phyloP scores from a whole-genome alignment of 2,113 vertebrate species.

The Chauna torquata region DNA sequence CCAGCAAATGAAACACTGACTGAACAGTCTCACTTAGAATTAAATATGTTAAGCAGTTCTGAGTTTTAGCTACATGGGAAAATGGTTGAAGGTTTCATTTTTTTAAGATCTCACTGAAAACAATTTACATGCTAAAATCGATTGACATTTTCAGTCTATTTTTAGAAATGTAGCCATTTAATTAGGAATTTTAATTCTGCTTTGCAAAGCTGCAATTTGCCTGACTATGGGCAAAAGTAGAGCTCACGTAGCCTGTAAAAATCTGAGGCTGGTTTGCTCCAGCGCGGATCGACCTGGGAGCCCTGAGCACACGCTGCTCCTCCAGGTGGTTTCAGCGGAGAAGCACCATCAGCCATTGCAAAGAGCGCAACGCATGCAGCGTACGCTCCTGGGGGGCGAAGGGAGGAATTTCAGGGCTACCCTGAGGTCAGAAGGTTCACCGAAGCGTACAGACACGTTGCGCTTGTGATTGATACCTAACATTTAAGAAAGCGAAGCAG shows the following conservation, averaged over 20 bases:
- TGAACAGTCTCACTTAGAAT: neutral
- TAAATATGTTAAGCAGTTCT: neutral
- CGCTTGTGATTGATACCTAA: neutral
- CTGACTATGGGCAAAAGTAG: neutral
- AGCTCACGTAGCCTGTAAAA: neutral
- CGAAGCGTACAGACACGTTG: neutral
- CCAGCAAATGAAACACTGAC: neutral
- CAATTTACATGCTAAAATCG: neutral
- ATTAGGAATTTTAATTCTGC: neutral
- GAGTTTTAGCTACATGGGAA: neutral
- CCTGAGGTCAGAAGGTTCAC: neutral
- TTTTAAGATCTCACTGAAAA: neutral
- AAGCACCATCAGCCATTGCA: neutral
- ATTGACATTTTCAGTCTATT: neutral
- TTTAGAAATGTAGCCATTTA: neutral
- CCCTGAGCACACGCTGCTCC: neutral
- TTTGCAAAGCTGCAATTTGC: neutral
- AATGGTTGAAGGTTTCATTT: neutral
- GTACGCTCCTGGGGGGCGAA: accelerated
- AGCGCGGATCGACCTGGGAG: neutral
- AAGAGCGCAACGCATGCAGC: neutral
- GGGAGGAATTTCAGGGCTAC: neutral
- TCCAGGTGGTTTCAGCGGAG: neutral
- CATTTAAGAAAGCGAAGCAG: neutral
- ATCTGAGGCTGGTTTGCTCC: neutral